Evolutionary conservation across 2,797 vertebrate species (phyloP), one percentile per base, ranked within the genome.

Genomic region (Gymnoscopelus braueri): DNA sequence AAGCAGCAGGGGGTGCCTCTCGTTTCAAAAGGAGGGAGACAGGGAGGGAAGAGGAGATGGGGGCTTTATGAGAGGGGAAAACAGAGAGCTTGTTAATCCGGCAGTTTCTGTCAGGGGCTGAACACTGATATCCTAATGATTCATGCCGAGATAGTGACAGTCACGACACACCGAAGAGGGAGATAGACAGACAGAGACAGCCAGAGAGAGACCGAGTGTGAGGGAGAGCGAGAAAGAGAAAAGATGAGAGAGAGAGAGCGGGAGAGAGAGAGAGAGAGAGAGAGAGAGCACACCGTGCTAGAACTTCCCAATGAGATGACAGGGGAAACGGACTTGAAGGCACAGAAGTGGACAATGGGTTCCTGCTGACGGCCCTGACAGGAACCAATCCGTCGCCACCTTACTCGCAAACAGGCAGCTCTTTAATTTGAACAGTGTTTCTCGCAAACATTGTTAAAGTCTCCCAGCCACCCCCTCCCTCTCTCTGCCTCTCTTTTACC

Each of bases 71-170:
- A 84, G 83, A 63, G 23, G 13, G 75, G 80, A 88, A 89, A 91
- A 90, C 85, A 89, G 87, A 86, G 82, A 78, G 87, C 85, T 86
- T 86, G 92, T 92, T 94, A 94, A 94, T 94, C 91, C 93, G 86
- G 78, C 79, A 75, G 87, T 91, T 92, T 91, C 92, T 92, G 93
- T 94, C 93, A 88, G 71, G 77, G 87, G 89, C 87, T 87, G 86
- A 89, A 90, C 91, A 89, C 88, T 91, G 89, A 92, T 93, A 91
- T 91, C 89, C 89, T 92, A 92, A 93, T 92, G 91, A 93, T 88
- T 91, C 91, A 89, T 84, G 88, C 85, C 79, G 81, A 85, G 88
- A 87, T 81, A 74, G 87, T 91, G 88, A 91, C 89, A 91, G n/a
- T 92, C 88, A 89, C 88, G 55, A 54, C 60, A 66, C 59, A 51